These are phyloP conservation scores for Phasianus colchicus DNA, from an alignment of 2,113 vertebrate species.

Conservation along the genomic window DNA sequence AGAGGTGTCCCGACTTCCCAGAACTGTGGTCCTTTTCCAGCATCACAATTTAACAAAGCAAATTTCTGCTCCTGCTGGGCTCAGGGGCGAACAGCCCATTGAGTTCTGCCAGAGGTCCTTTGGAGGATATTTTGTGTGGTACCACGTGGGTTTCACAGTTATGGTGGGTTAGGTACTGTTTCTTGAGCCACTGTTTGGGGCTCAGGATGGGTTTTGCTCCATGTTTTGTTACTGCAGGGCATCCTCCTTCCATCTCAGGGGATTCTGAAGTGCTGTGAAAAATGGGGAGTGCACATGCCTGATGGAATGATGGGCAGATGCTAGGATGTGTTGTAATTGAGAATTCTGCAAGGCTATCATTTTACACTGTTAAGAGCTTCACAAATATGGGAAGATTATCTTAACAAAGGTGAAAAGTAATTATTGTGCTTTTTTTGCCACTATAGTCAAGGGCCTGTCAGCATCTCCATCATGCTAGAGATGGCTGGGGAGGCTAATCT, in stretches of 20 bases:
- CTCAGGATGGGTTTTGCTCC: background rate
- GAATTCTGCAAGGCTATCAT: background rate
- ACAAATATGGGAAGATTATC: background rate
- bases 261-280: background rate
- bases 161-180: background rate
- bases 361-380: conserved; percentile 21
- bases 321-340: background rate
- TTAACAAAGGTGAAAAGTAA: conserved; percentile 2
- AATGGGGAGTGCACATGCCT: background rate
- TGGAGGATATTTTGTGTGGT: no score
- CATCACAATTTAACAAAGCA: background rate
- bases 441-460: background rate
- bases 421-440: background rate
- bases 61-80: background rate
- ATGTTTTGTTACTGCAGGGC: background rate
- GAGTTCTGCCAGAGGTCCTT: background rate
- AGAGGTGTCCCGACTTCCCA: background rate
- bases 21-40: background rate
- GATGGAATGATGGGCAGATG: background rate
- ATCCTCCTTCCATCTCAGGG: background rate
- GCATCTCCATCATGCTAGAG: background rate
- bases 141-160: no score
- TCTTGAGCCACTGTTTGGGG: background rate
- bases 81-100: background rate
- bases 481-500: background rate